These are phyloP conservation scores for Andricus quercusramuli DNA, from an alignment of 2,888 invertebrate genomes.

Conservation along the genomic window DNA sequence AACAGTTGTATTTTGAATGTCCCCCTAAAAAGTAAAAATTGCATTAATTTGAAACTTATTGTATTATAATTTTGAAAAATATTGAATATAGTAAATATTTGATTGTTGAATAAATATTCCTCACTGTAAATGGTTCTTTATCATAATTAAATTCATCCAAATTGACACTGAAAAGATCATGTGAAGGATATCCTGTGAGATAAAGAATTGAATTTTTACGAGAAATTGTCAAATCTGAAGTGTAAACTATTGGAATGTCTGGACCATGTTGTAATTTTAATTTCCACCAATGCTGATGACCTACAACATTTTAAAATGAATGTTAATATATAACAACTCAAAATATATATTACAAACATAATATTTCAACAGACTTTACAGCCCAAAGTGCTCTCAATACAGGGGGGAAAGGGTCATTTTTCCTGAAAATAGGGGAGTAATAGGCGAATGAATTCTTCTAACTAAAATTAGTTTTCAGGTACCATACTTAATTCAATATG, in stretches of 20 bases:
- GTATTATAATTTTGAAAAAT: neutral
- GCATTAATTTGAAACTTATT: too few relatives aligned
- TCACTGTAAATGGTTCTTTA: constrained; percentile 49
- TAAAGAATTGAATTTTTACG: constrained; percentile 70
- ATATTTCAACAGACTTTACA: too few relatives aligned
- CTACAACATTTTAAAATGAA: constrained; percentile 50
- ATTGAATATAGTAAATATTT: neutral
- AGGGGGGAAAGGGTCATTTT: too few relatives aligned
- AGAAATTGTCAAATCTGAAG: constrained; percentile 73
- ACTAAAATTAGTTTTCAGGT: too few relatives aligned
- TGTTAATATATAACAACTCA: too few relatives aligned
- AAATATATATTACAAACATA: too few relatives aligned
- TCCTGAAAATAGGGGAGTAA: too few relatives aligned
- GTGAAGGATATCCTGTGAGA: constrained; percentile 67
- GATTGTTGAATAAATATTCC: neutral
- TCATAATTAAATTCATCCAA: constrained; percentile 58
- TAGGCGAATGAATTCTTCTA: too few relatives aligned
- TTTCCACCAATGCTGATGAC: constrained; percentile 71
- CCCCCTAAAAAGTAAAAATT: constrained; percentile 44
- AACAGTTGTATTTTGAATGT: constrained; percentile 56
- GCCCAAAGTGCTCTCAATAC: too few relatives aligned
- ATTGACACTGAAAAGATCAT: constrained; percentile 72
- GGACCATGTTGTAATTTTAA: constrained; percentile 60
- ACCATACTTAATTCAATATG: too few relatives aligned
- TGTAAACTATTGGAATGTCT: constrained; percentile 60